Conservation (phyloP, 2,888 invertebrate genomes). For the Eumerus sabulonum region DNA sequence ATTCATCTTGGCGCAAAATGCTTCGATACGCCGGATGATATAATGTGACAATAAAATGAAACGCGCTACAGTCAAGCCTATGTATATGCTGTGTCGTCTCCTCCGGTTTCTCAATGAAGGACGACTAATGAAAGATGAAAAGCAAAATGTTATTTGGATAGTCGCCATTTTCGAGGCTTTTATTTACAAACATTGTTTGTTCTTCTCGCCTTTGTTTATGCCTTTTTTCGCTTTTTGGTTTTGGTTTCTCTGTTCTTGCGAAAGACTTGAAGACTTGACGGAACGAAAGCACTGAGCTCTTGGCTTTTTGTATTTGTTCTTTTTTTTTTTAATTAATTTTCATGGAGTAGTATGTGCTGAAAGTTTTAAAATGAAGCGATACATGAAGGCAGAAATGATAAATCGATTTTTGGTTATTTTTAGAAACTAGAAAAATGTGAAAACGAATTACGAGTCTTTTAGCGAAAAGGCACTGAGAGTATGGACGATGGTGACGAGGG, state of each 20-base stretch:
- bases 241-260: background rate
- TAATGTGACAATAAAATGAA: constrained; percentile 66
- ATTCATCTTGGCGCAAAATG: constrained; percentile 46
- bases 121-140: constrained; percentile 58
- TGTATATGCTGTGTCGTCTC: background rate
- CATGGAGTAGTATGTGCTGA: constrained; percentile 24
- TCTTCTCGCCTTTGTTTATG: background rate
- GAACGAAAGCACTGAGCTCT: constrained; percentile 2
- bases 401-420: too few relatives aligned
- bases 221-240: too few relatives aligned
- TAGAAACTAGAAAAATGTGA: too few relatives aligned
- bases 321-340: constrained; percentile 36
- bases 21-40: constrained; percentile 59
- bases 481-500: too few relatives aligned
- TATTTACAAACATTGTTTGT: constrained; percentile 45
- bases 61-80: constrained; percentile 10
- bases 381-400: background rate
- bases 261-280: background rate
- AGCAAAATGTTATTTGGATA: constrained; percentile 31
- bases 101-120: constrained; percentile 5
- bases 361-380: constrained; percentile 32
- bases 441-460: too few relatives aligned
- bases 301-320: constrained; percentile 21
- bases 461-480: too few relatives aligned
- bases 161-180: constrained; percentile 49